Evolutionary conservation across 1,140 invertebrate genomes (phyloP).

Genomic region (Drosophila obscura): DNA sequence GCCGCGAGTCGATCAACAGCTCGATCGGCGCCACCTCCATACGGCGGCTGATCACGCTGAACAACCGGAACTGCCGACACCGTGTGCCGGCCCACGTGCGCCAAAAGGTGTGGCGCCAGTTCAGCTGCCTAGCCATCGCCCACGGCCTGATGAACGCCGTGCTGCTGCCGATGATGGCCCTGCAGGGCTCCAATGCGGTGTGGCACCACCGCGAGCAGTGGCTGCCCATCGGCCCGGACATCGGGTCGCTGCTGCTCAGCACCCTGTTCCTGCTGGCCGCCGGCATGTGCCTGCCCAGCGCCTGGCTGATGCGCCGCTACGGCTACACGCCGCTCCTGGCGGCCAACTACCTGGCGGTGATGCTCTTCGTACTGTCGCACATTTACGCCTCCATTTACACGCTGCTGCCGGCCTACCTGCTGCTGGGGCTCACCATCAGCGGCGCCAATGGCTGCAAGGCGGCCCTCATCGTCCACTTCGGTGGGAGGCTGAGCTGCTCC

Average conservation of each 20-base stretch:
- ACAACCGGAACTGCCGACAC: constrained; percentile 85
- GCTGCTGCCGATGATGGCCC: constrained; percentile 86
- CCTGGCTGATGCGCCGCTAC: constrained; percentile 85
- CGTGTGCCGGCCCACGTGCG: constrained; percentile 85
- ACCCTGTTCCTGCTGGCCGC: constrained; percentile 85
- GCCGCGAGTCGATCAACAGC: constrained; percentile 87
- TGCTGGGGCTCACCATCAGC: constrained; percentile 86
- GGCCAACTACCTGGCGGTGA: constrained; percentile 85
- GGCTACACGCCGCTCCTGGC: constrained; percentile 85
- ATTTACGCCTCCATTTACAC: constrained; percentile 87
- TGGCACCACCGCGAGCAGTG: constrained; percentile 84
- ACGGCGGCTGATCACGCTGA: constrained; percentile 86
- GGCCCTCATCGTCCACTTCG: constrained; percentile 86
- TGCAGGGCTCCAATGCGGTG: constrained; percentile 85
- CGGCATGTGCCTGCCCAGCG: constrained; percentile 85
- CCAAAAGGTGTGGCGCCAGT: constrained; percentile 85
- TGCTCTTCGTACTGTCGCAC: constrained; percentile 86
- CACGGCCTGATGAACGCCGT: constrained; percentile 86
- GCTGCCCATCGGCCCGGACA: constrained; percentile 77
- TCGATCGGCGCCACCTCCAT: constrained; percentile 88
- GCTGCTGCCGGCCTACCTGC: constrained; percentile 86
- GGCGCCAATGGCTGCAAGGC: constrained; percentile 85
- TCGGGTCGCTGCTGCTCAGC: constrained; percentile 86
- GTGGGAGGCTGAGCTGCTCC: constrained; percentile 86
- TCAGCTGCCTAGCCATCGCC: constrained; percentile 85